A percentile compares a stretch with the other conserved stretches of the same genome.
phyloP scores from a whole-genome alignment of 2,797 vertebrate species.

The Pelobates cultripes region DNA sequence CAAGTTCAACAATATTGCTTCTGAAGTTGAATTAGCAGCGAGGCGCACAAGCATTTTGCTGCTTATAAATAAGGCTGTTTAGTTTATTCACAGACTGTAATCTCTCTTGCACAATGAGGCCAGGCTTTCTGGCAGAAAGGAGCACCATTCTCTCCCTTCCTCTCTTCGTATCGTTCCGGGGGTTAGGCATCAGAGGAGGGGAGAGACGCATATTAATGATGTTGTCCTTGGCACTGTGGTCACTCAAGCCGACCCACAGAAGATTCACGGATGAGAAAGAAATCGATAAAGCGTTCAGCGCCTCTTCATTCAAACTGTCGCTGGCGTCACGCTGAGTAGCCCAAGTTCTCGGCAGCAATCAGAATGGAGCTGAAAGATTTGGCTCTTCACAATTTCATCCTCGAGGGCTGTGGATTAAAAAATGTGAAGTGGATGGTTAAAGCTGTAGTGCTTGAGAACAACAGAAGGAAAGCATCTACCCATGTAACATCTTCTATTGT shows the following conservation, averaged over 20 bases:
- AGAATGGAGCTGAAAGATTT: constrained; percentile 42
- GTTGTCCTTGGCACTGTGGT: constrained; percentile 55
- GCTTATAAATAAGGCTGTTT: constrained; percentile 54
- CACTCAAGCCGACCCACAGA: constrained; percentile 54
- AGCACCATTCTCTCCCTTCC: constrained; percentile 36
- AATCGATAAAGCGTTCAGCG: constrained; percentile 54
- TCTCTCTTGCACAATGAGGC: constrained; percentile 53
- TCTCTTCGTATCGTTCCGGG: constrained; percentile 33
- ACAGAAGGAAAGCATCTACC: constrained; percentile 21
- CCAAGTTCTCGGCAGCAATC: constrained; percentile 43
- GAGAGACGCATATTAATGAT: constrained; percentile 53
- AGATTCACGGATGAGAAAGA: constrained; percentile 53
- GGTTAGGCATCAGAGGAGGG: constrained; percentile 46
- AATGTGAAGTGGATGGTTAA: constrained; percentile 38
- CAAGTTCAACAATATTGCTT: constrained; percentile 40
- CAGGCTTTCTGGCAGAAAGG: constrained; percentile 44
- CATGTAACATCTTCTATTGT: constrained; percentile 23
- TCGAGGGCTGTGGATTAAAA: constrained; percentile 37
- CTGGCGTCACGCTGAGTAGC: constrained; percentile 45
- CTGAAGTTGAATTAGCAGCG: constrained; percentile 48
- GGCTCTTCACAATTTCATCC: constrained; percentile 35
- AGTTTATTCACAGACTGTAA: constrained; percentile 48
- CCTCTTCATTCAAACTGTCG: constrained; percentile 56
- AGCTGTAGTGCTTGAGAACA: constrained; percentile 10
- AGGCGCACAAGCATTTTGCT: constrained; percentile 42